A percentile compares a stretch with the other conserved stretches of the same genome.
phyloP scores from a whole-genome alignment of 2,113 vertebrate species.

The Anoura caudifer region DNA sequence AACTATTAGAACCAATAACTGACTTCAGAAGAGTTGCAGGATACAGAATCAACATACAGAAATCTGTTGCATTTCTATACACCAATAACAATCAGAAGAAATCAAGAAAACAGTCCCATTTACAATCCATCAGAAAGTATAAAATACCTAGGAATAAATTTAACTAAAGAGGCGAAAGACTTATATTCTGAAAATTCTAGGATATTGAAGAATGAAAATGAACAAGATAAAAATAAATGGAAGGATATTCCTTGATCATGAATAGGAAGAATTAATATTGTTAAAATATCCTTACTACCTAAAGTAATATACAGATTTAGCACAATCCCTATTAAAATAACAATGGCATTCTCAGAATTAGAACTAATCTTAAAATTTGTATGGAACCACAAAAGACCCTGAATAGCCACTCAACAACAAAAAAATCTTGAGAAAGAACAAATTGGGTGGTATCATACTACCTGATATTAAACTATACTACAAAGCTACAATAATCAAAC shows the following conservation, averaged over 20 bases:
- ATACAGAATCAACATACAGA: not conserved
- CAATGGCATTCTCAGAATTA: too few relatives aligned
- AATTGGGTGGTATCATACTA: not conserved
- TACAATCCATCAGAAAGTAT: too few relatives aligned
- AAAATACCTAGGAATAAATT: not conserved
- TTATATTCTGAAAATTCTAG: not conserved
- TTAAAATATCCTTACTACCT: too few relatives aligned
- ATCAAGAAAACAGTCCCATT: not conserved
- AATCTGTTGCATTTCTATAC: not conserved
- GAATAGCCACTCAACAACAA: not conserved
- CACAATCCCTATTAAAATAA: too few relatives aligned
- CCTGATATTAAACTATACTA: not conserved
- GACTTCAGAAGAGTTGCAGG: not conserved
- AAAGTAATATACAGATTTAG: too few relatives aligned
- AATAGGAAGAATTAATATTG: too few relatives aligned
- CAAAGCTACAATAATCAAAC: not conserved
- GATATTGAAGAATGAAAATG: not conserved
- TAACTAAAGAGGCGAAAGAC: not conserved
- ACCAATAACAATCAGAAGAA: not conserved
- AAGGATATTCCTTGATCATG: too few relatives aligned
- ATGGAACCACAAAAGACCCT: not conserved
- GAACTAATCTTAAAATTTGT: too few relatives aligned
- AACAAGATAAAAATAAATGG: too few relatives aligned
- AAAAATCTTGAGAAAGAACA: not conserved
- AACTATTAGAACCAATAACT: not conserved